Conservation (phyloP, 2,888 invertebrate species). For the Orchesella flavescens region DNA sequence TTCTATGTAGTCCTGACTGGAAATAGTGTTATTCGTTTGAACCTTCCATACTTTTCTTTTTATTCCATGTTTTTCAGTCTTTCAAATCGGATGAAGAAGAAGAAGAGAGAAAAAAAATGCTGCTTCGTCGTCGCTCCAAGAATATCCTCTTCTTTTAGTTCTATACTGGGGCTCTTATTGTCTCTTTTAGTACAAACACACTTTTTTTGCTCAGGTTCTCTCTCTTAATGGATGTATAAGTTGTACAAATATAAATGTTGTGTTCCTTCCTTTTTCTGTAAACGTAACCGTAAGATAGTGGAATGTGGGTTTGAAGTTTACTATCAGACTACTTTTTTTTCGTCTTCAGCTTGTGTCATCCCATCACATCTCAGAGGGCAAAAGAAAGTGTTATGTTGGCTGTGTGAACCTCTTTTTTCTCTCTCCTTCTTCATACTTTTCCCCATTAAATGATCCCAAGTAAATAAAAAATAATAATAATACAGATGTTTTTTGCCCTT, state of each 20-base stretch:
- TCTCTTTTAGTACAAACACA: constrained; percentile 4
- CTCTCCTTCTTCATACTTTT: not conserved
- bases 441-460: not conserved
- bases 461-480: not conserved
- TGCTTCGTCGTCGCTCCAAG: not conserved
- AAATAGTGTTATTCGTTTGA: constrained; percentile 31
- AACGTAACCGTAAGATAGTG: not conserved
- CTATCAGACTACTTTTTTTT: constrained; percentile 13
- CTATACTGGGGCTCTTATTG: not conserved
- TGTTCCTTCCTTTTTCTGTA: not conserved
- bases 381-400: constrained; percentile 11
- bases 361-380: not conserved
- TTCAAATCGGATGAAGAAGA: constrained; percentile 27
- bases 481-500: not conserved
- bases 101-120: not conserved
- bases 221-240: constrained; percentile 9
- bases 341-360: constrained; percentile 9
- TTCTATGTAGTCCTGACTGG: constrained; percentile 17
- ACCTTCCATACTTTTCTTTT: constrained; percentile 8
- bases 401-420: constrained; percentile 15
- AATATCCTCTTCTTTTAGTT: constrained; percentile 10
- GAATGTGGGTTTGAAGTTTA: constrained; percentile 6
- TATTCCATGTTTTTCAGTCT: constrained; percentile 32
- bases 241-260: not conserved
- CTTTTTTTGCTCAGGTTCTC: not conserved